Evolutionary conservation across 2,888 invertebrate genomes (phyloP).

Genomic region (Spilarctia lutea): DNA sequence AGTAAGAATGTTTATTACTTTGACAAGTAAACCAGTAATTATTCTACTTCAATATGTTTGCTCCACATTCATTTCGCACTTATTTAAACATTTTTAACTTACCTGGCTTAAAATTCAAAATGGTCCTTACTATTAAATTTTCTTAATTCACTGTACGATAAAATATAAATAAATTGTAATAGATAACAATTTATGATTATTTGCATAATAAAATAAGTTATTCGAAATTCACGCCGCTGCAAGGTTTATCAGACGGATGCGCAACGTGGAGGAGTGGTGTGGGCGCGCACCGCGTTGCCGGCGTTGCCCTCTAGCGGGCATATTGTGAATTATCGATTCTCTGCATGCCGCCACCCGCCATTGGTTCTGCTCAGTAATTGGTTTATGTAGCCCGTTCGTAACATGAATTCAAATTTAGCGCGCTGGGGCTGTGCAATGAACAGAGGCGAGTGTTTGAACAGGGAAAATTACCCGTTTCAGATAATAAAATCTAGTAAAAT

Average conservation of each 20-base stretch:
- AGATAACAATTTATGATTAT: not conserved
- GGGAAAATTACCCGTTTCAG: slow-evolving; percentile 75
- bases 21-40: not conserved
- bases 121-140: not conserved
- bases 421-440: slow-evolving; percentile 74
- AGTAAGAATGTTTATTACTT: not conserved
- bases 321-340: slow-evolving; percentile 86
- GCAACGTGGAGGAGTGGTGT: slow-evolving; percentile 84
- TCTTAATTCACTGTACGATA: not conserved
- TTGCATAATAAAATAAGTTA: not conserved
- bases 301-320: slow-evolving; percentile 84
- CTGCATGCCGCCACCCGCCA: slow-evolving; percentile 75
- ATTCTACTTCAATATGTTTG: not conserved
- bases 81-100: not conserved
- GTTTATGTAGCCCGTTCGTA: slow-evolving; percentile 83
- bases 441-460: slow-evolving; percentile 72
- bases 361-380: slow-evolving; percentile 82
- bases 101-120: not conserved
- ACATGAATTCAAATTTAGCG: slow-evolving; percentile 86
- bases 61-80: not conserved
- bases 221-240: slow-evolving; percentile 61
- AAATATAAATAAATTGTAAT: slow-evolving; percentile 2
- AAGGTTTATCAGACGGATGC: slow-evolving; percentile 74
- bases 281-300: slow-evolving; percentile 79
- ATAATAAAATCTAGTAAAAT: slow-evolving; percentile 77